Percentiles rank a stretch among this genome's conserved stretches.
Conservation (phyloP, 2,888 invertebrate genomes). For the Phaedon cochleariae region DNA sequence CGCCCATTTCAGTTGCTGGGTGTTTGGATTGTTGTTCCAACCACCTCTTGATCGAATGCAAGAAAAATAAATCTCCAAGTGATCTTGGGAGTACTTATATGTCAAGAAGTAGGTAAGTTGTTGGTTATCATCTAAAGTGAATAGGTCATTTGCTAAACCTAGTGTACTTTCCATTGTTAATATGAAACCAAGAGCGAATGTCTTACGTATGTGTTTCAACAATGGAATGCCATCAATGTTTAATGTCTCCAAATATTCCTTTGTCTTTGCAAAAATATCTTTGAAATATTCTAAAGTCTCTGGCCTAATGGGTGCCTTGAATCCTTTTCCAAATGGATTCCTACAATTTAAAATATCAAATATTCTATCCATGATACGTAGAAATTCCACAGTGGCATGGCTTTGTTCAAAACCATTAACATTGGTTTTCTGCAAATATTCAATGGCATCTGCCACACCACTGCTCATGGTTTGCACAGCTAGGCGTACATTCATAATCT, state of each 20-base stretch:
- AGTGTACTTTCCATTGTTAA: conserved; percentile 31
- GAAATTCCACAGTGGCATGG: conserved; percentile 3
- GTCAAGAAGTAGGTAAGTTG: conserved; percentile 2
- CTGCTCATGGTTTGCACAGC: conserved; percentile 38
- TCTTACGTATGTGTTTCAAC: conserved; percentile 31
- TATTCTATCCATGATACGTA: conserved; percentile 7
- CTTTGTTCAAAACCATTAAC: background rate
- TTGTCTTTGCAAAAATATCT: conserved; percentile 26
- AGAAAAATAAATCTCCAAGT: conserved; percentile 42
- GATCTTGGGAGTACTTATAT: conserved; percentile 40
- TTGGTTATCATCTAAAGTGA: conserved; percentile 12
- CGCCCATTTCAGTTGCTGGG: conserved; percentile 41
- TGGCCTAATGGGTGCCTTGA: conserved; percentile 37
- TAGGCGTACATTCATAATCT: conserved; percentile 37
- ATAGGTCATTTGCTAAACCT: conserved; percentile 28
- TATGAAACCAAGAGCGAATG: conserved; percentile 41
- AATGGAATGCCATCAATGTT: conserved; percentile 33
- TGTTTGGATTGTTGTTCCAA: conserved; percentile 44
- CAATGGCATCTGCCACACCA: conserved; percentile 38
- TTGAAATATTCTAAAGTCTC: conserved; percentile 28
- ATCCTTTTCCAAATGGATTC: conserved; percentile 40
- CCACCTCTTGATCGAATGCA: conserved; percentile 42
- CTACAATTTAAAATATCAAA: conserved; percentile 43
- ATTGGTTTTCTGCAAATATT: conserved; percentile 27
- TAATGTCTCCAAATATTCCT: conserved; percentile 8